Evolutionary conservation across 2,113 vertebrate genomes (phyloP), one percentile per base, ranked within the genome.

Genomic region (Rhipidura dahli): DNA sequence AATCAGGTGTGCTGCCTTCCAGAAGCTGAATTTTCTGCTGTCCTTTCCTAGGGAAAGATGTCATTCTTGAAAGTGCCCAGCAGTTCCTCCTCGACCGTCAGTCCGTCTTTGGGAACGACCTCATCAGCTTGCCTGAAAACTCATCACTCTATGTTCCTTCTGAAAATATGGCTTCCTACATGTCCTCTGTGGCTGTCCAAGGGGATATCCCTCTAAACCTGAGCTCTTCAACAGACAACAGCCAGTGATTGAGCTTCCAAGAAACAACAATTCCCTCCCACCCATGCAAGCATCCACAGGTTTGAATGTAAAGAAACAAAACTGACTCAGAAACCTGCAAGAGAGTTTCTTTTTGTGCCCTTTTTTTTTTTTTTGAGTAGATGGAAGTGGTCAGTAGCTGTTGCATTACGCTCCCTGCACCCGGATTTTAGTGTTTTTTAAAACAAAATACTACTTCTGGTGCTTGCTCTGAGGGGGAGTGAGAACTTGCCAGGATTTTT

Each of bases 281-380:
- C 45, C 71, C 61, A 76, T 30, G 69, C 61, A 79, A 87, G 65
- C 57, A 85, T 66, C 78, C 70, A 27, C 87, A 95, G 73, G 56
- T 89, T 93, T 96, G 94, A 97, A 97, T 94, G 93, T 95, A 92
- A 96, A 92, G 84, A 90, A 91, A 93, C 79, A 72, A 53, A 94
- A 75, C 57, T 84, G 89, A 92, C 89, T 95, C 80, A 57, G 94
- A 93, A 92, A 93, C 57, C 37, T 2, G 7, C 22, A 20, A 33
- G 45, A 69, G 42, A 57, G 37, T 69, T 84, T 66, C 10, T 83
- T 88, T 51, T 60, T 61, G 33, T 73, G 31, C 18, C 31, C 3
- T 12, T 56, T 63, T 51, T 73, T 37, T 9, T 50, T 40, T 50
- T 22, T 72, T 72, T 76, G 7, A 79, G 63, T 51, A 59, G 47